A percentile compares a stretch with the other conserved stretches of the same genome.
Evolutionary conservation across 1,140 invertebrate genomes (phyloP).

Genomic region (Solenopsis invicta): DNA sequence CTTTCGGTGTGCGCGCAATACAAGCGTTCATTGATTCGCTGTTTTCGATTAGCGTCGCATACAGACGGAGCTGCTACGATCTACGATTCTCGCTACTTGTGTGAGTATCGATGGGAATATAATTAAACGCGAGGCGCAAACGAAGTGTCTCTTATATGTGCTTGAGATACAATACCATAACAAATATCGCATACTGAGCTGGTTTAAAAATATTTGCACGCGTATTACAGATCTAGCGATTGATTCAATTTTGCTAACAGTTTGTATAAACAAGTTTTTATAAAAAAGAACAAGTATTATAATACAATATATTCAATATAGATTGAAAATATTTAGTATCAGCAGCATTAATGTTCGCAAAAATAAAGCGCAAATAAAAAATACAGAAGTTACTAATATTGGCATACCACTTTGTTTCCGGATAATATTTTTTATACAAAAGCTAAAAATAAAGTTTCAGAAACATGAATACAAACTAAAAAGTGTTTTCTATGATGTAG

Average conservation of each 20-base stretch:
- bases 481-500: no score
- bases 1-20: not conserved
- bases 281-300: not conserved
- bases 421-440: no score
- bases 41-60: not conserved
- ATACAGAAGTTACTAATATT: no score
- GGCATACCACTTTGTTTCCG: no score
- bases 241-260: not conserved
- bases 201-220: not conserved
- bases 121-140: not conserved
- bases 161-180: not conserved
- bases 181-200: not conserved
- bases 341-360: not conserved
- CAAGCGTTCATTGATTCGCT: not conserved
- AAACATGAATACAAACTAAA: no score
- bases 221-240: not conserved
- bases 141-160: not conserved
- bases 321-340: not conserved
- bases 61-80: not conserved
- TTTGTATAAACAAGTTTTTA: not conserved
- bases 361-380: not conserved
- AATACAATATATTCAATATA: not conserved
- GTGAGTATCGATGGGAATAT: not conserved
- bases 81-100: not conserved
- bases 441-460: no score